Base-by-base conservation (phyloP, 2,113 vertebrate species). In the Solenodon paradoxus region DNA sequence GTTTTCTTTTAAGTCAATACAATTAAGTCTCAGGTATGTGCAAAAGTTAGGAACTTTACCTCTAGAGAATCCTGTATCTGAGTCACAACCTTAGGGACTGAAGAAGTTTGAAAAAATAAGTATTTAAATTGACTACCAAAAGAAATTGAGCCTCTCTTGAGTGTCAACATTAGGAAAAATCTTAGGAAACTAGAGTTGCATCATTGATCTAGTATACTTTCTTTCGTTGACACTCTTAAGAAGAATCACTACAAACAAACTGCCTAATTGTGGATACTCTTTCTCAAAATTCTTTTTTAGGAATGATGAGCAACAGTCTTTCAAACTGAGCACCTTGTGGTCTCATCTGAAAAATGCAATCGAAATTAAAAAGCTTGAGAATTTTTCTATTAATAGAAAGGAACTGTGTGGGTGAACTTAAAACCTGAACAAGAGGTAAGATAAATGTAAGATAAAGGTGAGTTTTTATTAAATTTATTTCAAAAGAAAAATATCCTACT, bases 281-380 rank as follows among this genome's bases (percentile, higher is more conserved):
- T 47, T 75, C 20, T 74, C 30, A 63, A 1, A 4, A n/a, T 68
- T 72, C 59, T 80, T 86, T 77, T 59, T 64, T n/a, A 79, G 35
- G n/a, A 91, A 88, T 35, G 7, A 63, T 13, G 47, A 85, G 2
- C 7, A 66, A 42, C 1, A 10, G 5, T 32, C 17, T 94, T 96
- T 51, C 30, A 81, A 93, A 88, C 1, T 69, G 77, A 88, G 13
- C 90, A 40, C 59, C 20, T 75, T 79, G 9, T 47, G 38, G 10
- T 91, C 45, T 91, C 32, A 88, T 81, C 45, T 88, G 35, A 66
- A 88, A 90, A 83, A 66, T 45, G 64, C 35, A 94, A 94, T 66
- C 45, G 28, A 81, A 95, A 88, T 68, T 82, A 30, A 95, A 55
- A 61, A 61, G 81, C 30, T 35, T 71, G 24, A 28, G 11, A 75